phyloP scores from a whole-genome alignment of 1,140 invertebrate species.

The Bradynema listronoti region DNA sequence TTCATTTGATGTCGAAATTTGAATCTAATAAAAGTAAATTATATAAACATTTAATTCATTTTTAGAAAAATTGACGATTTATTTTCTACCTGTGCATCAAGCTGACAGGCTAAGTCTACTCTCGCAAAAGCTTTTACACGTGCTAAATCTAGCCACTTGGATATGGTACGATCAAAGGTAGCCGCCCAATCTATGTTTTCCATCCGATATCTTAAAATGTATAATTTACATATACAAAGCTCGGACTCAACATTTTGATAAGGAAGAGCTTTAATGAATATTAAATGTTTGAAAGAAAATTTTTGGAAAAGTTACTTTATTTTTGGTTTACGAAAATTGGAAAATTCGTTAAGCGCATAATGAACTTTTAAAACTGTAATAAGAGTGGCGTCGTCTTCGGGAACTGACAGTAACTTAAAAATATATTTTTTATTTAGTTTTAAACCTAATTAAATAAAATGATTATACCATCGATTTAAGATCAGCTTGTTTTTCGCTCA shows the following conservation, averaged over 20 bases:
- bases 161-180: constrained; percentile 51
- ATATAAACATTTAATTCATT: constrained; percentile 15
- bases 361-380: constrained; percentile 48
- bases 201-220: constrained; percentile 28
- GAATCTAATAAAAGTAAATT: constrained; percentile 16
- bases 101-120: constrained; percentile 48
- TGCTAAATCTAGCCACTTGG: constrained; percentile 54
- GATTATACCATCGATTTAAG: constrained; percentile 39
- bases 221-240: too few relatives aligned
- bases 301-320: constrained; percentile 32
- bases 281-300: too few relatives aligned
- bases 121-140: constrained; percentile 50
- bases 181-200: constrained; percentile 50
- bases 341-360: constrained; percentile 48
- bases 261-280: too few relatives aligned
- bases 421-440: too few relatives aligned
- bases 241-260: too few relatives aligned
- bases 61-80: not conserved
- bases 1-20: constrained; percentile 58
- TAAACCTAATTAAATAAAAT: too few relatives aligned
- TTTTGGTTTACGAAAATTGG: constrained; percentile 30
- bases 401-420: constrained; percentile 33
- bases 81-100: constrained; percentile 45
- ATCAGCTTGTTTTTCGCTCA: constrained; percentile 50
- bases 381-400: constrained; percentile 43